phyloP scores from a whole-genome alignment of 2,888 invertebrate genomes.

The Aelia acuminata region DNA sequence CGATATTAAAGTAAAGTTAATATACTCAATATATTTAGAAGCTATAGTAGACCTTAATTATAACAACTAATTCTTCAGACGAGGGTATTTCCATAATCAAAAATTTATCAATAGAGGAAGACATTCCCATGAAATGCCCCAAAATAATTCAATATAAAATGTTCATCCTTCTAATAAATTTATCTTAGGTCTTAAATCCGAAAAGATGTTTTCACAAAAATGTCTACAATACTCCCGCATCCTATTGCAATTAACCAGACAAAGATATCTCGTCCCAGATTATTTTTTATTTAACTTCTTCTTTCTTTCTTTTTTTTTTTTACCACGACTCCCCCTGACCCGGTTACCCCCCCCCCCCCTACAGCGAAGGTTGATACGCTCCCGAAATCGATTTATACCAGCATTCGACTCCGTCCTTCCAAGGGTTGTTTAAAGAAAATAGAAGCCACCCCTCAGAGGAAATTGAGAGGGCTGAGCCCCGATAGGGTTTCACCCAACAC shows the following conservation, averaged over 20 bases:
- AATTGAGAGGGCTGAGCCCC: constrained; percentile 34
- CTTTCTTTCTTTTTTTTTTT: not conserved
- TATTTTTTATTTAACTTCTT: not conserved
- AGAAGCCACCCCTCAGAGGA: not conserved
- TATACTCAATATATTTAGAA: too few relatives aligned
- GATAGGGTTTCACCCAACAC: constrained; percentile 17
- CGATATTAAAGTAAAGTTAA: too few relatives aligned
- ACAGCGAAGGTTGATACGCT: constrained; percentile 12
- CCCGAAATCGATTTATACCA: constrained; percentile 42
- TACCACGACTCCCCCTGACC: not conserved
- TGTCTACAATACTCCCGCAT: not conserved
- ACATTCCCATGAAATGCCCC: too few relatives aligned
- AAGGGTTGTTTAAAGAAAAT: constrained; percentile 36
- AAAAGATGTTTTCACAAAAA: not conserved
- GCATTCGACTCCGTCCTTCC: constrained; percentile 41
- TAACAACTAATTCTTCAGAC: too few relatives aligned
- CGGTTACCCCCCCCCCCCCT: not conserved
- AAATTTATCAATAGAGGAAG: too few relatives aligned
- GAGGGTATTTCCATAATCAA: too few relatives aligned
- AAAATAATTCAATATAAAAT: too few relatives aligned
- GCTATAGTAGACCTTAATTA: too few relatives aligned
- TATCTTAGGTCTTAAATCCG: too few relatives aligned
- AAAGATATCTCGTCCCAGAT: not conserved
- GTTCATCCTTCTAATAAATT: too few relatives aligned
- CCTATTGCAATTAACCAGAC: not conserved